phyloP scores from a whole-genome alignment of 1,140 invertebrate genomes.

The Musca vetustissima region DNA sequence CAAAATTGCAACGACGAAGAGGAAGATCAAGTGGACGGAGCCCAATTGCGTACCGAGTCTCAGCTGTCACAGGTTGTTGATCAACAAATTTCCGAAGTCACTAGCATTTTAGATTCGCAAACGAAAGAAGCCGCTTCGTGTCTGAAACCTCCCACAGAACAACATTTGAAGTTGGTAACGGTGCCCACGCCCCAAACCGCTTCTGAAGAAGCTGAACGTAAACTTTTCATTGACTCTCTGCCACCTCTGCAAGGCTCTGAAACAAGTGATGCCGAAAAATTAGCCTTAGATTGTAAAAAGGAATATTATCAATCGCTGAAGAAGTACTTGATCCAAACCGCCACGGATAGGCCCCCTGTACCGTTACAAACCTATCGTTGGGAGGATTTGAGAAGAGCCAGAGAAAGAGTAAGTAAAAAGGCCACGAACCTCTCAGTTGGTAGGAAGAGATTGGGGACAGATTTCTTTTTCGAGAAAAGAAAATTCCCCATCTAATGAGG shows the following conservation, averaged over 20 bases:
- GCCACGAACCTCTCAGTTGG: too few species aligned
- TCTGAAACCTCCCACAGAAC: not conserved
- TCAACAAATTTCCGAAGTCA: slow-evolving; percentile 48
- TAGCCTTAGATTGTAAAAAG: slow-evolving; percentile 52
- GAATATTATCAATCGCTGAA: slow-evolving; percentile 54
- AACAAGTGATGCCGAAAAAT: slow-evolving; percentile 38
- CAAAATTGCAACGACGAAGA: not conserved
- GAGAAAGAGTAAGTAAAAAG: slow-evolving; percentile 52
- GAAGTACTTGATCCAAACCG: slow-evolving; percentile 47
- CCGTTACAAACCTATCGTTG: slow-evolving; percentile 71
- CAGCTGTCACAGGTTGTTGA: slow-evolving; percentile 41
- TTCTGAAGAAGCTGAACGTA: slow-evolving; percentile 45
- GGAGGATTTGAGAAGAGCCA: slow-evolving; percentile 67
- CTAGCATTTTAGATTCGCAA: slow-evolving; percentile 43
- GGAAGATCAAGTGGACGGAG: not conserved
- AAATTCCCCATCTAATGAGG: too few species aligned
- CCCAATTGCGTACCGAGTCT: not conserved
- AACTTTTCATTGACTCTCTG: slow-evolving; percentile 49
- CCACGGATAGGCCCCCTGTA: slow-evolving; percentile 60
- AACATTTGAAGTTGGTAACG: slow-evolving; percentile 41
- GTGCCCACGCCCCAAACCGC: slow-evolving; percentile 47
- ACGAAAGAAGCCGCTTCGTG: not conserved
- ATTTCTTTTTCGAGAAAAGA: too few species aligned
- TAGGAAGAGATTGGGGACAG: too few species aligned
- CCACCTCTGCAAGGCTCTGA: slow-evolving; percentile 37